Percentiles rank a stretch among this genome's conserved stretches.
These are phyloP conservation scores for Acleris literana DNA, from an alignment of 2,888 invertebrate genomes.

Conservation along the genomic window DNA sequence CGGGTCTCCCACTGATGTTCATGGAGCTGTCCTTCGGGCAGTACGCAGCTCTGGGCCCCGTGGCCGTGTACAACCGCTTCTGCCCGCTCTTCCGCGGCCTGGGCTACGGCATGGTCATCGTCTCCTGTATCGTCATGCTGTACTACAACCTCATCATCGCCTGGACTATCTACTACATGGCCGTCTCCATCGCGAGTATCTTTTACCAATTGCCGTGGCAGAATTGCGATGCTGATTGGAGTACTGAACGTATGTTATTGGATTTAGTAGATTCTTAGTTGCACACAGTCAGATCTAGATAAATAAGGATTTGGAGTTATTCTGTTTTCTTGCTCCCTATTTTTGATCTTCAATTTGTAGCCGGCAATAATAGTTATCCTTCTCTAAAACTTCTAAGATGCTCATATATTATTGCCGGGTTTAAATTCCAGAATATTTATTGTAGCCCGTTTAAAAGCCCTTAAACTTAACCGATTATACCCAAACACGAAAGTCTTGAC, in stretches of 20 bases:
- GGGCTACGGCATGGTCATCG: constrained; percentile 90
- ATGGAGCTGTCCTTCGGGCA: constrained; percentile 94
- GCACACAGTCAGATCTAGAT: no score
- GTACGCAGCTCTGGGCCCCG: constrained; percentile 90
- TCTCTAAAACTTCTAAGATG: no score
- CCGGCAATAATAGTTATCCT: no score
- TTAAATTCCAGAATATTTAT: no score
- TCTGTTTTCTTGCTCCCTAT: no score
- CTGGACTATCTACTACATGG: constrained; percentile 90
- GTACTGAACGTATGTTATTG: constrained; percentile 80
- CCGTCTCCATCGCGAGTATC: constrained; percentile 84
- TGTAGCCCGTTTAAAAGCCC: no score
- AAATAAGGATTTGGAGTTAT: no score
- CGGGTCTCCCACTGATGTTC: constrained; percentile 91
- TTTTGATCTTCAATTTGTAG: no score
- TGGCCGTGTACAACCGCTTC: constrained; percentile 91
- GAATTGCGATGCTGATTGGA: constrained; percentile 88
- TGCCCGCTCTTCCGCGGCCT: constrained; percentile 90
- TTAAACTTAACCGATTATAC: no score
- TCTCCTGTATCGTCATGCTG: constrained; percentile 89
- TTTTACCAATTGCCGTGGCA: constrained; percentile 88
- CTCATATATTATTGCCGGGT: no score
- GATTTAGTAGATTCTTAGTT: constrained; percentile 46
- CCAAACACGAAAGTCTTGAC: no score
- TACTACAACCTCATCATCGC: constrained; percentile 91